Evolutionary conservation across 2,113 vertebrate species (phyloP).

Genomic region (Corapipo altera): DNA sequence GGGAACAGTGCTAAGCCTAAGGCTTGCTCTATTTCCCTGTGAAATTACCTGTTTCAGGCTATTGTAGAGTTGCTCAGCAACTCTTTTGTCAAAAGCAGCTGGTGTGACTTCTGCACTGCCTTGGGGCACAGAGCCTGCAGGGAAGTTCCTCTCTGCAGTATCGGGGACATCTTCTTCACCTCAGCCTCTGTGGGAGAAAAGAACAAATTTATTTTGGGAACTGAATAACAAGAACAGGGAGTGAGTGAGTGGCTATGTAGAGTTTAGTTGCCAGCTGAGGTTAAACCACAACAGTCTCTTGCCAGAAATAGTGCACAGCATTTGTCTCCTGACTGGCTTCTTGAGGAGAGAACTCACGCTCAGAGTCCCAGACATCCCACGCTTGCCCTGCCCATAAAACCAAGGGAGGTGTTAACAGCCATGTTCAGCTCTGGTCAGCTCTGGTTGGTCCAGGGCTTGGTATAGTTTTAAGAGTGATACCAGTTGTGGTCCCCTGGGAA

Average conservation of each 20-base stretch:
- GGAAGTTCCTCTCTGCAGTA: background rate
- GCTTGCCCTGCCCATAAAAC: background rate
- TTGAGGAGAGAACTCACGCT: background rate
- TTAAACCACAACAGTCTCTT: background rate
- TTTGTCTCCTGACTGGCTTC: background rate
- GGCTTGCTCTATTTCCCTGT: background rate
- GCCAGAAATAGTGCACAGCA: background rate
- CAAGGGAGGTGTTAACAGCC: background rate
- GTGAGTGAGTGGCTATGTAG: background rate
- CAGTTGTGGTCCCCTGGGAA: background rate
- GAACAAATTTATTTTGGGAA: slow-evolving; percentile 5
- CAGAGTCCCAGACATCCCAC: background rate
- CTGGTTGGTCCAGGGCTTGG: background rate
- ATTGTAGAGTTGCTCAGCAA: background rate
- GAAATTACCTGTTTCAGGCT: background rate
- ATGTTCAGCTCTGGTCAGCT: background rate
- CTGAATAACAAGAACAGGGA: background rate
- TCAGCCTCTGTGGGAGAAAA: background rate
- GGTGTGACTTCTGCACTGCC: background rate
- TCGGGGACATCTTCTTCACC: background rate
- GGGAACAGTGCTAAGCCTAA: background rate
- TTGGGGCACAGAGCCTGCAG: background rate
- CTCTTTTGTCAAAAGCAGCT: background rate
- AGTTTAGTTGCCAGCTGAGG: background rate
- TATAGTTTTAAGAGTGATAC: background rate